Evolutionary conservation across 2,113 vertebrate genomes (phyloP).

Genomic region (Atractosteus spatula): DNA sequence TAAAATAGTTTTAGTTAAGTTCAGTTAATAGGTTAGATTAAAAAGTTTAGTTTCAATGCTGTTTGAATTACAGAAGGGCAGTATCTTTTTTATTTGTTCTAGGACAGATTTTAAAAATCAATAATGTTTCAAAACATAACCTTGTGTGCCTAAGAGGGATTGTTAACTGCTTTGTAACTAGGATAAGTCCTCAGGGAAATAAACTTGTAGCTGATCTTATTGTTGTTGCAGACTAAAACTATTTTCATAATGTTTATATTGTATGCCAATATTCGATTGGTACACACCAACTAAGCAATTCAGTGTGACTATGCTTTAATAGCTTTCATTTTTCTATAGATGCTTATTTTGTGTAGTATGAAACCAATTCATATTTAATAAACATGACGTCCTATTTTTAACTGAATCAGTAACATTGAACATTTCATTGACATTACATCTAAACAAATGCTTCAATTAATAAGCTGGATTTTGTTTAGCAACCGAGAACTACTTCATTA

Average conservation of each 20-base stretch:
- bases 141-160: conserved; percentile 5
- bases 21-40: too few relatives aligned
- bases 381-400: conserved; percentile 11
- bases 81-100: neutral
- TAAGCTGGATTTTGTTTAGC: too few relatives aligned
- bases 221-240: neutral
- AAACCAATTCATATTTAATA: neutral
- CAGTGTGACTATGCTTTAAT: conserved; percentile 12
- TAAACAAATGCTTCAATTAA: too few relatives aligned
- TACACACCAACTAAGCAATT: conserved; percentile 23
- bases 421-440: conserved; percentile 3
- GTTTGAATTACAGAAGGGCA: neutral
- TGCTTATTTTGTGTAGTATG: conserved; percentile 16
- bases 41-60: neutral
- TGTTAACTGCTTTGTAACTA: neutral
- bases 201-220: neutral
- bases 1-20: neutral
- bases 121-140: neutral
- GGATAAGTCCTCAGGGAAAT: conserved; percentile 1
- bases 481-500: too few relatives aligned
- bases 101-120: neutral
- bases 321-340: conserved; percentile 15
- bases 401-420: conserved; percentile 17
- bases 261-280: neutral
- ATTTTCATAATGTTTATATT: conserved; percentile 17